Evolutionary conservation across 2,113 vertebrate species (phyloP).

Genomic region (Himantopus leucocephalus): DNA sequence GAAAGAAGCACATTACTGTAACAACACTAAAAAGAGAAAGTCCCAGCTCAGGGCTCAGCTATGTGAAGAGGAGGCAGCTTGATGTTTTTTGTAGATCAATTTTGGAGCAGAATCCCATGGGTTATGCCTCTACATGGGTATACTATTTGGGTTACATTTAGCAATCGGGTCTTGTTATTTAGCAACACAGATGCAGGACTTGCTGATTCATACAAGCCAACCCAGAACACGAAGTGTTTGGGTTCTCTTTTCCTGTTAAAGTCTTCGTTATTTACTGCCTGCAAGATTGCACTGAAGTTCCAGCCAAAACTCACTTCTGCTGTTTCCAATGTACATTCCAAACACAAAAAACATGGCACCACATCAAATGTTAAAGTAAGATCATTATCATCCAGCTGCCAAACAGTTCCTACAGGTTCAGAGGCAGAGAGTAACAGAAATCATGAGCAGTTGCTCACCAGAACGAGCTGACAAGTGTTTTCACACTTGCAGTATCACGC

Average conservation of each 20-base stretch:
- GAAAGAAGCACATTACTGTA: constrained; percentile 13
- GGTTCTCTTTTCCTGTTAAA: constrained; percentile 61
- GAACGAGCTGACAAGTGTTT: neutral
- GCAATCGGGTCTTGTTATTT: constrained; percentile 10
- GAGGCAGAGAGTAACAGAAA: neutral
- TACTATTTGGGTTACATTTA: constrained; percentile 36
- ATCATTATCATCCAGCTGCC: constrained; percentile 40
- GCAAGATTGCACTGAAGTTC: constrained; percentile 40
- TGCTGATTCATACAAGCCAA: constrained; percentile 59
- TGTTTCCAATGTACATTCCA: constrained; percentile 54
- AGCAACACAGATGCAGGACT: constrained; percentile 31
- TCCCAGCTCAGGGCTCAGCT: constrained; percentile 45
- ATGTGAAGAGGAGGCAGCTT: constrained; percentile 9
- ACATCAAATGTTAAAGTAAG: constrained; percentile 52
- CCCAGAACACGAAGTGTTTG: constrained; percentile 45
- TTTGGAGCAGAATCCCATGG: constrained; percentile 26
- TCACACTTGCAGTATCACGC: neutral
- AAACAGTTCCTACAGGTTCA: constrained; percentile 40
- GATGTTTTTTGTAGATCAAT: neutral
- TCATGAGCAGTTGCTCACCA: neutral
- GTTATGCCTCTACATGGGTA: constrained; percentile 56
- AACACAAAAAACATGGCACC: constrained; percentile 43
- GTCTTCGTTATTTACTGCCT: constrained; percentile 58
- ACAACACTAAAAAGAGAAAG: constrained; percentile 48
- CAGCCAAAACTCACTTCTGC: constrained; percentile 50